Evolutionary conservation across 2,888 invertebrate species (phyloP).

Genomic region (Petrolisthes cinctipes): DNA sequence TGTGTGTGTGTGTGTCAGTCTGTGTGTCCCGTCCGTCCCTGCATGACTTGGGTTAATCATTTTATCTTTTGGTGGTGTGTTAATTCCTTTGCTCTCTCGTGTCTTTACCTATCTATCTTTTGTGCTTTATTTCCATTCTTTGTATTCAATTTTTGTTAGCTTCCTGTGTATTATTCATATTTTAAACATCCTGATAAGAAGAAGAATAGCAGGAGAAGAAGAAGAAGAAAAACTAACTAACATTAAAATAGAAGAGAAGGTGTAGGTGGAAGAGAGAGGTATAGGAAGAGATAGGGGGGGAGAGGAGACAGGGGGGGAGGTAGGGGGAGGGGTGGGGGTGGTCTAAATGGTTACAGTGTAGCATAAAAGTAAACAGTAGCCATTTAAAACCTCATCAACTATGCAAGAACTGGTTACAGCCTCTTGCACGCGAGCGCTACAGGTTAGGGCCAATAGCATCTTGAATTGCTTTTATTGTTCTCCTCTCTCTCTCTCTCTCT

Average conservation of each 20-base stretch:
- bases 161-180: too few species aligned
- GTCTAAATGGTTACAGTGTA: constrained; percentile 36
- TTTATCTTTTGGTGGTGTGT: too few species aligned
- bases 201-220: background rate
- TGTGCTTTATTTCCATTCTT: too few species aligned
- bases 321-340: background rate
- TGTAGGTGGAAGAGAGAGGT: background rate
- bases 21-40: background rate
- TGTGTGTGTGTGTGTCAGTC: background rate
- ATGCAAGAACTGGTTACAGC: constrained; percentile 37
- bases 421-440: constrained; percentile 29
- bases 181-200: background rate
- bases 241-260: background rate
- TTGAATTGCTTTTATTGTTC: constrained; percentile 38
- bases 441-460: constrained; percentile 30
- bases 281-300: background rate
- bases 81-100: too few species aligned
- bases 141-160: too few species aligned
- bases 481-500: constrained; percentile 24
- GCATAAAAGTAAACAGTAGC: constrained; percentile 39
- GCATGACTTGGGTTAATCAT: too few species aligned
- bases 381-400: constrained; percentile 50
- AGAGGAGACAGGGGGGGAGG: background rate
- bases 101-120: too few species aligned
- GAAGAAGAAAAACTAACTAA: background rate